phyloP scores from a whole-genome alignment of 2,113 vertebrate species.

The Scatophagus argus region DNA sequence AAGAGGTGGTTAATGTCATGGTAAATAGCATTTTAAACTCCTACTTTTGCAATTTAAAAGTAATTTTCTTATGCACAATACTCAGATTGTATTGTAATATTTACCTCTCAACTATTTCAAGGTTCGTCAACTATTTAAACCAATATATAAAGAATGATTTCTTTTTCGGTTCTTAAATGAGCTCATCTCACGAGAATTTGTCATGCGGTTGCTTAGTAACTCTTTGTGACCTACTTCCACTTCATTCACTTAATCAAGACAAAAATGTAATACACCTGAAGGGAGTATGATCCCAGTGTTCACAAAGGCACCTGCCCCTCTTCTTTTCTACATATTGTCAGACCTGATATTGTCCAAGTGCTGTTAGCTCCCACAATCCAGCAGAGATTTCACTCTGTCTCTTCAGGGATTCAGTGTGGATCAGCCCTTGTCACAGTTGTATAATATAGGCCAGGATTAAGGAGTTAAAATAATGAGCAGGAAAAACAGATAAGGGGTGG shows the following conservation, averaged over 20 bases:
- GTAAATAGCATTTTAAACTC: not conserved
- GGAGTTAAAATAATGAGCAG: slow-evolving; percentile 63
- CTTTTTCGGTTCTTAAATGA: not conserved
- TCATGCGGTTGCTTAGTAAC: slow-evolving; percentile 1
- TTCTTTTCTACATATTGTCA: slow-evolving; percentile 27
- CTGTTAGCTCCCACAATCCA: slow-evolving; percentile 35
- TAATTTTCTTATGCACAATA: not conserved
- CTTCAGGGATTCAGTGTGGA: slow-evolving; percentile 47
- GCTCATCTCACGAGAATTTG: not conserved
- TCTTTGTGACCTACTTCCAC: slow-evolving; percentile 29
- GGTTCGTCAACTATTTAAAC: not conserved
- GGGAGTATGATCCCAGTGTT: slow-evolving; percentile 5
- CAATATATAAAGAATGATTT: not conserved
- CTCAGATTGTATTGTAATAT: too few species aligned
- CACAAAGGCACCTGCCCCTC: slow-evolving; percentile 32
- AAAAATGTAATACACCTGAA: slow-evolving; percentile 1
- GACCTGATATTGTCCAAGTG: slow-evolving; percentile 44
- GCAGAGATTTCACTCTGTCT: slow-evolving; percentile 26
- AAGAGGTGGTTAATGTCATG: not conserved
- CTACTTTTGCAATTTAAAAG: not conserved
- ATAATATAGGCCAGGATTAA: slow-evolving; percentile 51
- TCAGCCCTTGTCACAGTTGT: slow-evolving; percentile 45
- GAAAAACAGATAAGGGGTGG: slow-evolving; percentile 17
- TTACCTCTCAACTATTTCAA: not conserved
- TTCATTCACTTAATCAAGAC: slow-evolving; percentile 18